These are phyloP conservation scores for Eledone cirrhosa DNA, from an alignment of 2,888 invertebrate genomes.

Conservation along the genomic window DNA sequence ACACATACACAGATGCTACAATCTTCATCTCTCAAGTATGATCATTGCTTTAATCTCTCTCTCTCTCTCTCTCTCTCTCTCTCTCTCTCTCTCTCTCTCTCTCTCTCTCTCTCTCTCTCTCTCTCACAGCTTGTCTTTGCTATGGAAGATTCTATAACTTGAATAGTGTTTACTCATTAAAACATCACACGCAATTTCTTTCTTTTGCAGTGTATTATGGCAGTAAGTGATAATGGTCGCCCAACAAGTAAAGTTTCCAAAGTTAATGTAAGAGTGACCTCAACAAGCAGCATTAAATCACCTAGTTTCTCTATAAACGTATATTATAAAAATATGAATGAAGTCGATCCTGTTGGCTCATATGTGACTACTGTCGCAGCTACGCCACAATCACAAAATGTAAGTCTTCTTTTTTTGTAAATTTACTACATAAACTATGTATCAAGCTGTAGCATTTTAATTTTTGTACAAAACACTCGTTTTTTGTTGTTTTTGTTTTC, in stretches of 20 bases:
- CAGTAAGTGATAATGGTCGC: constrained; percentile 52
- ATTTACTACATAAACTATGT: not conserved
- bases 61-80: too few species aligned
- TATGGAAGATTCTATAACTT: too few species aligned
- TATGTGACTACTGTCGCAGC: constrained; percentile 36
- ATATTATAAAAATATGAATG: constrained; percentile 43
- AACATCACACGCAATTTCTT: too few species aligned
- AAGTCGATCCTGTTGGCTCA: constrained; percentile 43
- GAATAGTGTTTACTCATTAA: too few species aligned
- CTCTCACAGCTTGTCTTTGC: too few species aligned
- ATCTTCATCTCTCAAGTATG: too few species aligned
- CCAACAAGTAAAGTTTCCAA: constrained; percentile 44
- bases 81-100: too few species aligned
- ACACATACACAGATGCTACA: too few species aligned
- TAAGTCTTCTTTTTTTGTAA: constrained; percentile 11
- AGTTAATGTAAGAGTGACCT: constrained; percentile 46
- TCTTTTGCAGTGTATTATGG: constrained; percentile 33
- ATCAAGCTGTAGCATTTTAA: too few species aligned
- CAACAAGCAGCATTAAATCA: constrained; percentile 42
- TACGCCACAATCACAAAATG: constrained; percentile 39
- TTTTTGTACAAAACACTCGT: too few species aligned
- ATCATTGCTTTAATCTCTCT: too few species aligned
- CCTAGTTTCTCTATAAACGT: constrained; percentile 38
- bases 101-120: too few species aligned
- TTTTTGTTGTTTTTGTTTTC: not conserved